Conservation (phyloP, 2,888 invertebrate species). For the Augochlorella aurata region DNA sequence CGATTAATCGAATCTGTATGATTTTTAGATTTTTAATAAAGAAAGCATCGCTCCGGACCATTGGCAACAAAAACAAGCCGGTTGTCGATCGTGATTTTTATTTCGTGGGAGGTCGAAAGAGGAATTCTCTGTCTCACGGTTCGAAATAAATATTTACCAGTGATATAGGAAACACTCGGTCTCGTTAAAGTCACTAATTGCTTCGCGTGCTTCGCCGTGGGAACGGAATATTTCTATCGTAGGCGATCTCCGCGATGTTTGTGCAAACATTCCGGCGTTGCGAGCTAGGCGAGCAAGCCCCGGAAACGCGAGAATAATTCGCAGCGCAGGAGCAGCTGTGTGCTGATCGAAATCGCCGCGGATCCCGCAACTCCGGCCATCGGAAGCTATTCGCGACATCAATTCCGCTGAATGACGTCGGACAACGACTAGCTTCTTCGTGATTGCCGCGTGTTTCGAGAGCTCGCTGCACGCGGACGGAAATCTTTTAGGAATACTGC, state of each 20-base stretch:
- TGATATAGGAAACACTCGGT: constrained; percentile 2
- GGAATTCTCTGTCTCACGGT: background rate
- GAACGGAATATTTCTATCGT: constrained; percentile 25
- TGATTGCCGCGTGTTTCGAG: background rate
- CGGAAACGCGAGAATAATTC: constrained; percentile 42
- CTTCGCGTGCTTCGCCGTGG: constrained; percentile 15
- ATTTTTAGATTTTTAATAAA: too few species aligned
- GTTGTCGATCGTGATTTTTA: background rate
- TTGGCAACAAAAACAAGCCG: too few species aligned
- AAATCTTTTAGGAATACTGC: background rate
- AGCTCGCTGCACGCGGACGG: background rate
- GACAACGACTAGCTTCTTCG: constrained; percentile 6
- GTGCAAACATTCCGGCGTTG: constrained; percentile 35
- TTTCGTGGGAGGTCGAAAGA: background rate
- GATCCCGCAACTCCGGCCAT: constrained; percentile 21
- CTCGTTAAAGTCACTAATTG: constrained; percentile 23
- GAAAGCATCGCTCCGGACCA: too few species aligned
- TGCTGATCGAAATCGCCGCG: constrained; percentile 32
- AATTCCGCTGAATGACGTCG: constrained; percentile 21
- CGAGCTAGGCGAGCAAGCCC: constrained; percentile 1
- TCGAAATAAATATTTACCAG: constrained; percentile 2
- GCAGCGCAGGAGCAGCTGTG: constrained; percentile 23
- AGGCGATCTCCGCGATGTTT: constrained; percentile 14
- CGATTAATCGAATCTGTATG: too few species aligned
- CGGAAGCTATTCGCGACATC: constrained; percentile 26